Conservation (phyloP, 2,888 invertebrate species). For the Pyrgus malvae region DNA sequence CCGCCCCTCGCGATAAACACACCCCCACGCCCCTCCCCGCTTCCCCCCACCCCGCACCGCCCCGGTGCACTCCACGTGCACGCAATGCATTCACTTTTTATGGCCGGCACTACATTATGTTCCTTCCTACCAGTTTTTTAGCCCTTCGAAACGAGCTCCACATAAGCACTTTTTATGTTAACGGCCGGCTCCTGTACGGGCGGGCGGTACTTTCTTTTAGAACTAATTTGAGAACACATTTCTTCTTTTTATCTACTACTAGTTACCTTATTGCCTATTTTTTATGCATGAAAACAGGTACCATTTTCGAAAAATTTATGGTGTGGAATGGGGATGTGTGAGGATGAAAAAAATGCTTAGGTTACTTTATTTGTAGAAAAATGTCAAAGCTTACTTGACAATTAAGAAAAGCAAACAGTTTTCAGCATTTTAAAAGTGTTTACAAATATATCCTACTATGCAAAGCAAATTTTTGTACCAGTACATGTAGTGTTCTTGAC, state of each 20-base stretch:
- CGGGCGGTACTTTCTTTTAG: constrained; percentile 62
- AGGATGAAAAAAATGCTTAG: no score
- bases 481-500: no score
- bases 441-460: no score
- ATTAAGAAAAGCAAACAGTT: no score
- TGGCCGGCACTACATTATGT: constrained; percentile 77
- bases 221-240: constrained; percentile 60
- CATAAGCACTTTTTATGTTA: constrained; percentile 79
- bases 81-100: constrained; percentile 79
- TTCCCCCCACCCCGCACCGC: constrained; percentile 38
- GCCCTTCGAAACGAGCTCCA: constrained; percentile 66
- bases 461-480: no score
- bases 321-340: background rate
- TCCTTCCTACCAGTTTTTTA: constrained; percentile 73
- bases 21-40: constrained; percentile 66
- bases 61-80: constrained; percentile 66
- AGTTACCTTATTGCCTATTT: constrained; percentile 42
- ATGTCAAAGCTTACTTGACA: no score
- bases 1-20: constrained; percentile 75
- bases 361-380: no score
- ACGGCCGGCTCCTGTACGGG: constrained; percentile 65
- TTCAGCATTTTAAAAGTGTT: no score
- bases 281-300: constrained; percentile 9
- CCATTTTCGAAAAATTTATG: background rate
- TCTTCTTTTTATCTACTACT: constrained; percentile 34